Base-by-base conservation (phyloP, 2,113 vertebrate species). In the Pomatorhinus ruficollis region DNA sequence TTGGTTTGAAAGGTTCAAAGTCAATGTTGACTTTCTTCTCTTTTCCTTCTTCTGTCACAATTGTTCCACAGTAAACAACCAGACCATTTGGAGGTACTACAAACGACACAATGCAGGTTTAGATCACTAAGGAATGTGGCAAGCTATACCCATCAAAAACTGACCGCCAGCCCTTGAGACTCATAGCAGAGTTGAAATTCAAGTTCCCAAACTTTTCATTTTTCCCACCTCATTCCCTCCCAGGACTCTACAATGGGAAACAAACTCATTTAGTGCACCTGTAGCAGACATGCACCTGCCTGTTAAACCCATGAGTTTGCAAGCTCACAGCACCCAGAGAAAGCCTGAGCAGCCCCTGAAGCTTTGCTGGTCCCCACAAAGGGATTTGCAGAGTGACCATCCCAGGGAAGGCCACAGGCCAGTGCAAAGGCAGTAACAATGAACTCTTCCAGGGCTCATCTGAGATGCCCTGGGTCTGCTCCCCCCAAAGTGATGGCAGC, bases 11-110 rank as follows among this genome's bases (percentile, higher is more conserved):
- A 97, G 99, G 99, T 97, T 99, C 99, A 98, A 99, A 99, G 98
- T 99, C 99, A 84, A 99, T 99, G 98, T 99, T 99, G 93, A 99
- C 99, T 98, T 99, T 99, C 98, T 99, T 99, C 98, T 99, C 99
- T 97, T 99, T 99, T 97, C 99, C 99, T 98, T 99, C 99, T 97
- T 99, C 99, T 90, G 99, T 99, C 97, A 99, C 99, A 97, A 99
- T 99, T 98, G 99, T 99, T 97, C 99, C 99, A 98, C 99, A 99
- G 98, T 99, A 99, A 97, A 99, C 99, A 97, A 99, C 99, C 97
- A 99, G 98, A 95, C 99, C 99, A 98, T 99, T 99, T 90, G 99
- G 99, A 97, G 99, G 99, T 98, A 99, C 99, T 99, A 97, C 8
- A 98, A 98, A 97, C 50, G 33, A 98, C 27, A 98, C 18, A 87